Evolutionary conservation across 23 tunicate genomes (phyloP).

Genomic region (Trididemnum miniatum): DNA sequence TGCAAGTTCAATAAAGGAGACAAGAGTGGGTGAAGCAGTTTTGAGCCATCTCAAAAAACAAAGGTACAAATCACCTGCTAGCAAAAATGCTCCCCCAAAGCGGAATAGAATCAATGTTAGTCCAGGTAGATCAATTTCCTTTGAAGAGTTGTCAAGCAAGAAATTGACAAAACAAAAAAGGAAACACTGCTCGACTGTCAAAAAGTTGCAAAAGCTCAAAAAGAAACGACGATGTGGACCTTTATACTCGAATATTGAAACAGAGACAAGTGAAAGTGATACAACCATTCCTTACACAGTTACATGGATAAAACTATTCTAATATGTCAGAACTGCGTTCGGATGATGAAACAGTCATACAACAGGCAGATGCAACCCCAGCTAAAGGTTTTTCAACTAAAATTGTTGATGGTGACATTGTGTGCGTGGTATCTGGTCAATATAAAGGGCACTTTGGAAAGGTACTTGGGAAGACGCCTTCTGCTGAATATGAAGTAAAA

Average conservation of each 20-base stretch:
- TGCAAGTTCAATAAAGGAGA: neutral
- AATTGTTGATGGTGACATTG: neutral
- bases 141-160: neutral
- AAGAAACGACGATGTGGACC: neutral
- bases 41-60: neutral
- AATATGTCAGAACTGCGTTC: neutral
- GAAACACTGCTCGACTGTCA: neutral
- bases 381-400: neutral
- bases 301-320: neutral
- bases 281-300: neutral
- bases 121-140: conserved; percentile 11
- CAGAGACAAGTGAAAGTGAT: neutral
- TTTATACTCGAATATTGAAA: neutral
- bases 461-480: neutral
- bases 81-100: neutral
- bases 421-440: neutral
- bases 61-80: neutral
- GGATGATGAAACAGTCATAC: neutral
- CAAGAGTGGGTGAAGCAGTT: neutral
- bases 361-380: neutral
- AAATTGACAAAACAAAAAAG: neutral
- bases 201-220: neutral
- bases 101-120: neutral
- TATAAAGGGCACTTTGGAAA: conserved; percentile 1
- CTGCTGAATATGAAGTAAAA: neutral